These are phyloP conservation scores for Drosophila lacicola DNA, from an alignment of 2,888 invertebrate genomes.

Conservation along the genomic window DNA sequence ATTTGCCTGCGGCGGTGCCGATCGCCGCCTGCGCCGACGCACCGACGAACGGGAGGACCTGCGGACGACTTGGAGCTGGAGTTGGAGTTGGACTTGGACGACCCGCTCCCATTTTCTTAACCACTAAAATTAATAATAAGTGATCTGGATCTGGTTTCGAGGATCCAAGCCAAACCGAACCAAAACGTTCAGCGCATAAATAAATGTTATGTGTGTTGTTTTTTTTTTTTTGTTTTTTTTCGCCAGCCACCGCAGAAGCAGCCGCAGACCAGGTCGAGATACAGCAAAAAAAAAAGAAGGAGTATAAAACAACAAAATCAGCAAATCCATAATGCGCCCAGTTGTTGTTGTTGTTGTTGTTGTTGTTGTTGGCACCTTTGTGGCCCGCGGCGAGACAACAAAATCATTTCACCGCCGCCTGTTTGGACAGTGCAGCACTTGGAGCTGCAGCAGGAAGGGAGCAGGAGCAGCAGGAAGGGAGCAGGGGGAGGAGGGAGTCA, in stretches of 20 bases:
- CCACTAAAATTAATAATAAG: conserved; percentile 84
- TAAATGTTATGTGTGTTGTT: conserved; percentile 75
- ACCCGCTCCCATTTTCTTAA: conserved; percentile 78
- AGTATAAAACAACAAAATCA: conserved; percentile 42
- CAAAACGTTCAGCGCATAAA: conserved; percentile 67
- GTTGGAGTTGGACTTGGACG: background rate
- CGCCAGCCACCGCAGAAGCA: conserved; percentile 78
- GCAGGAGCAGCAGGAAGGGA: background rate
- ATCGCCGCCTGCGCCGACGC: conserved; percentile 31
- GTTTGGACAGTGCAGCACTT: conserved; percentile 56
- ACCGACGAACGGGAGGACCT: conserved; percentile 24
- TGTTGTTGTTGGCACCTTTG: conserved; percentile 83
- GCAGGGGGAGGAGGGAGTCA: background rate
- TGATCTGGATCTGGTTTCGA: conserved; percentile 83
- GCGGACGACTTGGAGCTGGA: conserved; percentile 1
- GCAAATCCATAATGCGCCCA: conserved; percentile 83
- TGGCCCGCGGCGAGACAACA: conserved; percentile 84
- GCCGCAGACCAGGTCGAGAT: conserved; percentile 23
- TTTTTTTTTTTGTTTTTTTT: conserved; percentile 27
- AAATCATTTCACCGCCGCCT: conserved; percentile 83
- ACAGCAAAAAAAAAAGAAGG: conserved; percentile 17
- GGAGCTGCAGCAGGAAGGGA: background rate
- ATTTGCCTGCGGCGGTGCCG: conserved; percentile 75
- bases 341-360: conserved; percentile 46
- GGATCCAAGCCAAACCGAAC: conserved; percentile 40